Evolutionary conservation across 2,113 vertebrate genomes (phyloP), one percentile per base, ranked within the genome.

Genomic region (Cyanistes caeruleus): DNA sequence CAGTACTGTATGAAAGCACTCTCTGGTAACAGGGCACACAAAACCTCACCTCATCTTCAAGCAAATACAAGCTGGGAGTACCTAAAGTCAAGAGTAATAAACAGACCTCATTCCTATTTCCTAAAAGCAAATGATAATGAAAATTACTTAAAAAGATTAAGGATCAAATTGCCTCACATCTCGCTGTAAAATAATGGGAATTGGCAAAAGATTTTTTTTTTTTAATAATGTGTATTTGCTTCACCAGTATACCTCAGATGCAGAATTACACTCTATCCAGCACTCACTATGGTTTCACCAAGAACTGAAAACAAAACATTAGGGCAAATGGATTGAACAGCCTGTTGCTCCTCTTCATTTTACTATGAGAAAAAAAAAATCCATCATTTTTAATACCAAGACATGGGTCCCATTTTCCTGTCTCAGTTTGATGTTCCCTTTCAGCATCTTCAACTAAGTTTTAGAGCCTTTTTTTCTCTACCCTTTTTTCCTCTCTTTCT

Each of bases 141-240:
- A 59, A 67, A 33, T 33, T 35, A 58, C 25, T 33, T 59, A 14
- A 70, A 78, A 91, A 48, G 8, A 33, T 23, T 51, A 62, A 63
- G 39, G 28, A 74, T 55, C 52, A 82, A 80, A n/a, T 14, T 10
- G 14, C 33, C 48, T 81, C 37, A 17, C 15, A 49, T 21, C 48
- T 77, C 0, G 0, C 52, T 62, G 41, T 35, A 74, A 60, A 10
- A 37, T 1, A 2, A 70, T 48, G 19, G 11, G 12, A 60, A 19
- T 0, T 60, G 41, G 27, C 27, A 82, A 79, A 28, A 51, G 25
- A 2, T 28, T 12, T 8, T 11, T 15, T 37, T 15, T 43, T 64
- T 62, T 31, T 64, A 70, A 23, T 28, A 78, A 58, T 6, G 6
- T 2, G 2, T 7, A 9, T 72, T 76, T 75, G 28, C 27, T 87